Evolutionary conservation across 2,888 invertebrate species (phyloP).

Genomic region (Biston betularia): DNA sequence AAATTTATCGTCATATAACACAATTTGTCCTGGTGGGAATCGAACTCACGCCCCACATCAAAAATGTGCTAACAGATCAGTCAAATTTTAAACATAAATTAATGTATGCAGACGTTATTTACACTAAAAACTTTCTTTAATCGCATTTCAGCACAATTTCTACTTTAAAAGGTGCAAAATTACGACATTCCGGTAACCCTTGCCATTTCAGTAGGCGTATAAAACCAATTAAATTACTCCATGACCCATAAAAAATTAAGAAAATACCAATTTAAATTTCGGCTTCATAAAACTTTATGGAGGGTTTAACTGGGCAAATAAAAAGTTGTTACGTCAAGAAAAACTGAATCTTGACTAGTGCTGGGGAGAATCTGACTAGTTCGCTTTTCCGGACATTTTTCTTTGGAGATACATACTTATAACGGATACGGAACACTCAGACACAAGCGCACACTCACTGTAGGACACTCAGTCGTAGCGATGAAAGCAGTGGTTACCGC

Average conservation of each 20-base stretch:
- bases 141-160: constrained; percentile 13
- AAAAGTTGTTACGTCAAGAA: constrained; percentile 40
- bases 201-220: constrained; percentile 23
- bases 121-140: constrained; percentile 17
- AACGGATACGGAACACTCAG: no score
- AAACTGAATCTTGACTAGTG: constrained; percentile 29
- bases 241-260: constrained; percentile 41
- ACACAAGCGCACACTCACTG: no score
- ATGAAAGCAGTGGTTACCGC: no score
- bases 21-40: no score
- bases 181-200: constrained; percentile 28
- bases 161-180: constrained; percentile 25
- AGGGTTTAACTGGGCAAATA: constrained; percentile 33
- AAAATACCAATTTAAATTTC: constrained; percentile 40
- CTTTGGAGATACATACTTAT: no score
- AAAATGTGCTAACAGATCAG: no score
- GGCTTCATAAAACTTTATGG: constrained; percentile 42
- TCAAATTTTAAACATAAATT: constrained; percentile 16
- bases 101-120: constrained; percentile 16
- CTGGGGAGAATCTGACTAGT: not conserved
- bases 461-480: no score
- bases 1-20: no score
- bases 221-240: constrained; percentile 38
- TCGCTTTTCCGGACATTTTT: not conserved
- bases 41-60: no score